A percentile compares a stretch with the other conserved stretches of the same genome.
Conservation (phyloP, 2,888 invertebrate genomes). For the Trissolcus brochymenae region DNA sequence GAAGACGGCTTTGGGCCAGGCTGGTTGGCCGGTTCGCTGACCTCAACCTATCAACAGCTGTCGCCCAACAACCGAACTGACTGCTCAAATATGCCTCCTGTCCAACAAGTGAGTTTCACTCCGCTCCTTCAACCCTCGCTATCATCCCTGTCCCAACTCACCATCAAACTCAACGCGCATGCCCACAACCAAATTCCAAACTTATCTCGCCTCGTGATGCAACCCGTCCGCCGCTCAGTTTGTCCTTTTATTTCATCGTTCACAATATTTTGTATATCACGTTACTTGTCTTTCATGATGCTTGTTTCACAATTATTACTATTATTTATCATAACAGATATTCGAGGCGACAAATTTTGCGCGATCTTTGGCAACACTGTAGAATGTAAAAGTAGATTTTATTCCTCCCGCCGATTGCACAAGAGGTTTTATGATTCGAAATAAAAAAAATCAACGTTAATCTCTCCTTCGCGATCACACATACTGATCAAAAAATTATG, state of each 20-base stretch:
- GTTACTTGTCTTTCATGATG: too few species aligned
- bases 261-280: too few species aligned
- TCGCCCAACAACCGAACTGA: constrained; percentile 68
- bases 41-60: constrained; percentile 70
- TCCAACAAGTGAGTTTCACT: constrained; percentile 68
- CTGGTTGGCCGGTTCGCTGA: constrained; percentile 69
- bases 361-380: too few species aligned
- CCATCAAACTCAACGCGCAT: neutral
- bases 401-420: too few species aligned
- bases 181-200: constrained; percentile 1
- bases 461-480: neutral
- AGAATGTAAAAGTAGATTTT: too few species aligned
- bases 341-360: too few species aligned
- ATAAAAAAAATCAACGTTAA: neutral
- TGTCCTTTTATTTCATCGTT: too few species aligned
- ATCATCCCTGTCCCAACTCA: neutral
- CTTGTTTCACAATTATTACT: too few species aligned
- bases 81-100: constrained; percentile 64
- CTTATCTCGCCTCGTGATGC: neutral
- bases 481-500: too few species aligned
- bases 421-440: neutral
- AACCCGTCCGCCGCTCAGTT: too few species aligned
- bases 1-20: constrained; percentile 69
- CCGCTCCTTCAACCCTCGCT: neutral
- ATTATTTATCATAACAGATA: too few species aligned